These are phyloP conservation scores for Virgularia gustaviana DNA, from an alignment of 92 coral and sea anemone genomes.

Conservation along the genomic window DNA sequence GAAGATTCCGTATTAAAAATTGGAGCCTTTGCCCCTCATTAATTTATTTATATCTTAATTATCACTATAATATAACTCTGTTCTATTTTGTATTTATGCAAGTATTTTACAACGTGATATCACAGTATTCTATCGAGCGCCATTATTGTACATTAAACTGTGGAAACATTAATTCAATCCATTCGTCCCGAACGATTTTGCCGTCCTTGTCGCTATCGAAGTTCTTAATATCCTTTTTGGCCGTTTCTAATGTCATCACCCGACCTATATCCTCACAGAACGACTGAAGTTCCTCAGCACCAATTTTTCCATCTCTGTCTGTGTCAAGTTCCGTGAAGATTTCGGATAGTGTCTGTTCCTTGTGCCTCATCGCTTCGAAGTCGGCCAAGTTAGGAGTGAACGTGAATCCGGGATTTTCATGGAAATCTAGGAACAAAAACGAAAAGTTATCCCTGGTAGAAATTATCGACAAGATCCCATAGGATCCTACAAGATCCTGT, in stretches of 20 bases:
- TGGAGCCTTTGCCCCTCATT: no score
- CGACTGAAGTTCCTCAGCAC: conserved; percentile 75
- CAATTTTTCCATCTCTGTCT: conserved; percentile 87
- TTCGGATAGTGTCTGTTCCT: conserved; percentile 94
- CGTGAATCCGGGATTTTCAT: conserved; percentile 64
- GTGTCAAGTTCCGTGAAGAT: conserved; percentile 87
- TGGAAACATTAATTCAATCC: conserved; percentile 99
- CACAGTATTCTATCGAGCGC: no score
- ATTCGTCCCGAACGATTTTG: conserved; percentile 86
- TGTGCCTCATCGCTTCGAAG: conserved; percentile 93
- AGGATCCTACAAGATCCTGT: no score
- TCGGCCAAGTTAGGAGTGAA: conserved; percentile 98
- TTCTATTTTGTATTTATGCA: no score
- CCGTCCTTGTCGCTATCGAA: conserved; percentile 88
- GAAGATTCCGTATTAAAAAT: no score
- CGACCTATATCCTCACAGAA: conserved; percentile 98
- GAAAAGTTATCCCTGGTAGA: neutral
- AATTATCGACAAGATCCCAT: neutral
- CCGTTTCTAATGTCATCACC: conserved; percentile 78
- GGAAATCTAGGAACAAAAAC: conserved; percentile 66
- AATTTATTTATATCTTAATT: no score
- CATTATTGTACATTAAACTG: conserved; percentile 84
- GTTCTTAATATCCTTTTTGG: conserved; percentile 74
- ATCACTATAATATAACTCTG: no score
- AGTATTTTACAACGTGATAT: no score